Evolutionary conservation across 2,113 vertebrate species (phyloP).

Genomic region (Anthoscopus minutus): DNA sequence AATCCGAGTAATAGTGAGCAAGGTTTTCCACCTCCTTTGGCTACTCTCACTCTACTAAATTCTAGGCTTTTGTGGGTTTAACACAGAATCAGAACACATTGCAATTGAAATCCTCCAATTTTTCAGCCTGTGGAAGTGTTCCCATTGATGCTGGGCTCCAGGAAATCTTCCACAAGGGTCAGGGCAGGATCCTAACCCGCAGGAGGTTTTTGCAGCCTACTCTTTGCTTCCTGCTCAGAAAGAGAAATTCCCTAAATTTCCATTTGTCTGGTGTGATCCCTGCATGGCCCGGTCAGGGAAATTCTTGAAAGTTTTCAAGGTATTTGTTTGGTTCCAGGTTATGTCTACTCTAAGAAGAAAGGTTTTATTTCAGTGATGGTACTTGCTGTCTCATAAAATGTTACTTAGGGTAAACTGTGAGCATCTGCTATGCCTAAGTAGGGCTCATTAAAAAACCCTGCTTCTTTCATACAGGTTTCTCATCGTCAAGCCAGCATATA

Average conservation of each 20-base stretch:
- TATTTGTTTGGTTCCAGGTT: not conserved
- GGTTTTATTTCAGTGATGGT: not conserved
- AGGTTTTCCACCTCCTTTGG: not conserved
- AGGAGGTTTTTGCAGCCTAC: not conserved
- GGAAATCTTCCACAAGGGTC: not conserved
- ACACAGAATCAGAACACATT: not conserved
- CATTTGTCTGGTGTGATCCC: not conserved
- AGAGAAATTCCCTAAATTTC: not conserved
- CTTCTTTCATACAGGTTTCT: not conserved
- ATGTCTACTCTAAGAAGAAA: not conserved
- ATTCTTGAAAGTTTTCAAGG: not conserved
- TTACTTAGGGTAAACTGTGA: not conserved
- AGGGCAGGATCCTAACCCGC: not conserved
- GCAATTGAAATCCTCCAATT: not conserved
- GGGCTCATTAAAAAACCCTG: not conserved
- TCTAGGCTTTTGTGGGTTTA: not conserved
- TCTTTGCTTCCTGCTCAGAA: not conserved
- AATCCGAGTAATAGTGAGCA: not conserved
- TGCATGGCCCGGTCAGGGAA: not conserved
- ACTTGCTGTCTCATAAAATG: not conserved
- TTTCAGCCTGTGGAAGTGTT: not conserved
- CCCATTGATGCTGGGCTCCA: not conserved
- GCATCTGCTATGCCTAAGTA: not conserved
- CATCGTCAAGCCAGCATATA: not conserved
- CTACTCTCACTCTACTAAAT: not conserved